Evolutionary conservation across 2,797 vertebrate species (phyloP).

Genomic region (Loriculus beryllinus): DNA sequence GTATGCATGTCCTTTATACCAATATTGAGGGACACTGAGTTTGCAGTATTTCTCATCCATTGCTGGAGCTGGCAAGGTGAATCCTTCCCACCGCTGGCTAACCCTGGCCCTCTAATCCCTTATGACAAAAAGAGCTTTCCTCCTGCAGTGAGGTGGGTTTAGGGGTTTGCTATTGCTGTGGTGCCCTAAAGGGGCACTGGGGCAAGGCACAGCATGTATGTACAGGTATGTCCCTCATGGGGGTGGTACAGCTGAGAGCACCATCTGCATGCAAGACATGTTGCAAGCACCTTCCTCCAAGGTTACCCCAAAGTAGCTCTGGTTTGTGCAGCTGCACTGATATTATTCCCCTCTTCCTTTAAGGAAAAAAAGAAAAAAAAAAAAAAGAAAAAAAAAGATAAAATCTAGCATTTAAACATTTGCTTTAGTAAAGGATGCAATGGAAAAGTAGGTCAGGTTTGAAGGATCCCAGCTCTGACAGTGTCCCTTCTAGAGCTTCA

Average conservation of each 20-base stretch:
- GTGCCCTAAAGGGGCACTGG: accelerated
- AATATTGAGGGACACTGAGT: neutral
- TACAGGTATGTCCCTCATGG: neutral
- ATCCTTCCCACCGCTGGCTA: neutral
- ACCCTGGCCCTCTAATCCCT: neutral
- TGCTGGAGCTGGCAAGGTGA: neutral
- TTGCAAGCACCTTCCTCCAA: neutral
- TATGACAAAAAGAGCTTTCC: neutral
- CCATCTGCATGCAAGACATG: neutral
- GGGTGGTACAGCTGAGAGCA: neutral
- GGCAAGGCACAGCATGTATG: neutral
- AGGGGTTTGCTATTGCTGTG: neutral
- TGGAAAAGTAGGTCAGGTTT: conserved; percentile 59
- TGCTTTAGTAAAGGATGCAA: conserved; percentile 22
- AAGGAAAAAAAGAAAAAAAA: neutral
- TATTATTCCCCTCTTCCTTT: neutral
- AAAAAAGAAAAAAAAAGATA: neutral
- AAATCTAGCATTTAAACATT: neutral
- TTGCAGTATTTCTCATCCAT: neutral
- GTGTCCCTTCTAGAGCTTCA: conserved; percentile 33
- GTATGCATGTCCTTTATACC: neutral
- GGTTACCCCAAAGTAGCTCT: neutral
- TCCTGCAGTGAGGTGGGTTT: neutral
- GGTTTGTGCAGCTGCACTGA: neutral
- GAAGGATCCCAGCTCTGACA: conserved; percentile 54